phyloP scores from a whole-genome alignment of 2,888 invertebrate species.

The Trilocha varians region DNA sequence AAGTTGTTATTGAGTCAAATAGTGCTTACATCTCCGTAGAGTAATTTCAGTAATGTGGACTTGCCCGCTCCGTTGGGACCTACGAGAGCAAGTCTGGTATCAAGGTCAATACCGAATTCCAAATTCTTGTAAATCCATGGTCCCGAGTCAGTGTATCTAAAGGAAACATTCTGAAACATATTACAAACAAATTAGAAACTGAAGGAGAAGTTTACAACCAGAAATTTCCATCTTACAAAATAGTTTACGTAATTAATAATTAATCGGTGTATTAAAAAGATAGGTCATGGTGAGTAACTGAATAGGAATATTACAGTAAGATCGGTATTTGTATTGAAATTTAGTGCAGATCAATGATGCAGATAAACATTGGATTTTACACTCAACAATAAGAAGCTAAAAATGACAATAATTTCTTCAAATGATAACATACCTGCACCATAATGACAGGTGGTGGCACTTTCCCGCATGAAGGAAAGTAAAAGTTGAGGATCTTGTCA shows the following conservation, averaged over 20 bases:
- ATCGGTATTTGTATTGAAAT: no score
- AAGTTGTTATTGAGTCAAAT: no score
- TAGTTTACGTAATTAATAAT: no score
- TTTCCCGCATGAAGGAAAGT: constrained; percentile 95
- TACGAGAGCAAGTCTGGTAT: constrained; percentile 94
- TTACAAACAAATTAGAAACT: background rate
- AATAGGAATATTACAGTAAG: no score
- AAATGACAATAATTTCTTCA: no score
- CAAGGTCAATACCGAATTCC: constrained; percentile 99
- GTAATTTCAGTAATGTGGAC: constrained; percentile 94
- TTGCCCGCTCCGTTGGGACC: constrained; percentile 99
- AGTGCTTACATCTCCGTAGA: constrained; percentile 90
- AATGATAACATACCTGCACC: constrained; percentile 81
- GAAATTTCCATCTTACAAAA: no score
- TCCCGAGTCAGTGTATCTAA: constrained; percentile 88
- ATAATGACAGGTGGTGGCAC: constrained; percentile 99
- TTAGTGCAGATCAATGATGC: no score
- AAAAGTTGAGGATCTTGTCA: constrained; percentile 95
- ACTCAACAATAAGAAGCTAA: no score
- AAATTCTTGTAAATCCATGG: constrained; percentile 97
- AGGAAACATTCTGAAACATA: constrained; percentile 86
- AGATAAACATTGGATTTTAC: no score
- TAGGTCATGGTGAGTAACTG: no score
- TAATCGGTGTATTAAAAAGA: no score
- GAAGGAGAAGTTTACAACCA: no score